Evolutionary conservation across 2,888 invertebrate genomes (phyloP), one percentile per base, ranked within the genome.

Genomic region (Rhamnusium bicolor): DNA sequence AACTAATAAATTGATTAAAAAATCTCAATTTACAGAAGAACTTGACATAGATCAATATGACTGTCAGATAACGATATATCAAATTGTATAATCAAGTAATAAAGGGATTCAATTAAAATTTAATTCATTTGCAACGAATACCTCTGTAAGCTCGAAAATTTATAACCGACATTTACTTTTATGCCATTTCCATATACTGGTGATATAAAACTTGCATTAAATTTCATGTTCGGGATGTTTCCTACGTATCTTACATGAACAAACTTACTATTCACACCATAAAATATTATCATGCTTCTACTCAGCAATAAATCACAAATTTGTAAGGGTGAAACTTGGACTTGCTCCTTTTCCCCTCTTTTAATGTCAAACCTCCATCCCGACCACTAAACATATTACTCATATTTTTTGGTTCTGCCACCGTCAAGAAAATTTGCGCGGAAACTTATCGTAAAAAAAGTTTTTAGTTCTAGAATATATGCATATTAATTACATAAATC

Each of bases 211-310:
- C 24, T 24, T 32, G 14, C 32, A 58, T 58, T 58, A 58, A 27
- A 32, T 5, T 58, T 16, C 58, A 32, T 18, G 29, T 32, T 14
- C 6, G 12, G 58, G 16, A 32, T 18, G 27, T 58, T 27, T 6
- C 12, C 18, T 6, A n/a, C 58, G 16, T 32, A 58, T 58, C 32
- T 58, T 16, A 1, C 58, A 21, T 5, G 32, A 7, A 6, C 12
- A 27, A 56, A 58, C 18, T 58, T 58, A n/a, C 56, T n/a, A 56
- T 58, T 32, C 29, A 24, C 18, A 29, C 6, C 58, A 18, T 58
- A 58, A 58, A 40, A n/a, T 40, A 58, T 58, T 29, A 58, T 18
- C 16, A 3, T 18, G 58, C 29, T 32, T 18, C 29, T 32, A 29
- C 32, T 14, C 16, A 8, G 16, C n/a, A 29, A 32, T 58, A 58